Conservation (phyloP, 2,888 invertebrate genomes). For the Pseudococcus longispinus region DNA sequence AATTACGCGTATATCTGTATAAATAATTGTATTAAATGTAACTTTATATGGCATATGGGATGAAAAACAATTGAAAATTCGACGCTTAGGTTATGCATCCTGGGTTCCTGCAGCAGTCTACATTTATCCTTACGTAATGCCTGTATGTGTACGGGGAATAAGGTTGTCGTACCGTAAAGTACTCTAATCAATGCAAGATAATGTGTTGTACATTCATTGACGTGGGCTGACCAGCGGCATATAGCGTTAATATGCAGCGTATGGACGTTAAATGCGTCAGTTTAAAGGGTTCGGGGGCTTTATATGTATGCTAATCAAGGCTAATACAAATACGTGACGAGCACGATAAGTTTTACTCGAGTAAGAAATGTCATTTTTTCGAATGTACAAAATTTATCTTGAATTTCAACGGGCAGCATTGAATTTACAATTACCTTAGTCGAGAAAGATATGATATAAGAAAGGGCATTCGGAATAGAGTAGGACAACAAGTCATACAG, state of each 20-base stretch:
- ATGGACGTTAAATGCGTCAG: background rate
- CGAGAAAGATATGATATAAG: background rate
- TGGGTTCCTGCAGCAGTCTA: background rate
- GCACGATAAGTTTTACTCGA: constrained; percentile 20
- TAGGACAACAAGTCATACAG: background rate
- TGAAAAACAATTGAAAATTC: background rate
- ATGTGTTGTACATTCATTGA: background rate
- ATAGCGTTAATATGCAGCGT: constrained; percentile 14
- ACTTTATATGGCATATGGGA: background rate
- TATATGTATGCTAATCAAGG: constrained; percentile 40
- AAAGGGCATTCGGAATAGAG: background rate
- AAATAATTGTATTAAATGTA: background rate
- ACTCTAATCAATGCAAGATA: constrained; percentile 21
- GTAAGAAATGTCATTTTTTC: constrained; percentile 37
- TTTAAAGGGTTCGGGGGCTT: background rate
- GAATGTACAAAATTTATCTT: constrained; percentile 5
- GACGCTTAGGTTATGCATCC: background rate
- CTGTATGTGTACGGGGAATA: background rate
- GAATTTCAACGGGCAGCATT: background rate
- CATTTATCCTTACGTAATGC: background rate
- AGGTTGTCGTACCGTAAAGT: background rate
- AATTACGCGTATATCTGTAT: background rate
- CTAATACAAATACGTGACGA: constrained; percentile 36
- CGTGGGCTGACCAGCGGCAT: background rate
- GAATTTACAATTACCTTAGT: background rate